Base-by-base conservation (phyloP, 2,888 invertebrate genomes). In the Chrysolina haemoptera region DNA sequence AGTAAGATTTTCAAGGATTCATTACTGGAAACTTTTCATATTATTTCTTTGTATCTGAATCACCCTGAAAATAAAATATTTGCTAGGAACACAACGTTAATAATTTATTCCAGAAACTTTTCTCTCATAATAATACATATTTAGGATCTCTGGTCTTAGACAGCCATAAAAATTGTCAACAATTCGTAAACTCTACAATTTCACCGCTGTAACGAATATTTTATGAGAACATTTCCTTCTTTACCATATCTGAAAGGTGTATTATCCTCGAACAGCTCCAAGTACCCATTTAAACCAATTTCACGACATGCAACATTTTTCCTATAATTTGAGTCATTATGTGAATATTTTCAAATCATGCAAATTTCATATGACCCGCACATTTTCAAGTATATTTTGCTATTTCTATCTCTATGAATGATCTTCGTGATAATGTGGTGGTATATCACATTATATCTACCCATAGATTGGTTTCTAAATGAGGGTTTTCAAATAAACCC, bases 261-360 rank as follows among this genome's bases (percentile, higher is more conserved):
- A 68, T 72, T 68, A 35, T 40, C 50, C 46, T 43, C 35, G 50
- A 67, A 72, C 67, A 68, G 48, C 65, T 48, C 20, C 22, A 48
- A 48, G 35, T 16, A 63, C 50, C 62, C 62, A 62, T 67, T 72
- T 62, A 68, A 72, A 63, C 68, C 67, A 72, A 72, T 68, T 71
- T 67, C 53, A 18, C 20, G 14, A 50, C 72, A 72, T 68, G 72
- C 72, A 68, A 72, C 68, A 59, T 18, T 50, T 59, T 68, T 62
- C 35, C 50, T 66, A 55, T 66, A 50, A 66, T 66, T 62, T n/a
- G 6, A 43, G 68, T 62, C 59, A 63, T 71, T 71, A 70, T 18
- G 71, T 62, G 66, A 53, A 50, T 72, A n/a, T 67, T 72, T 62
- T 62, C 63, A 68, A 62, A 72, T 50, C 63, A 72, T 72, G 72